Evolutionary conservation across 2,113 vertebrate genomes (phyloP).

Genomic region (Python bivittatus): DNA sequence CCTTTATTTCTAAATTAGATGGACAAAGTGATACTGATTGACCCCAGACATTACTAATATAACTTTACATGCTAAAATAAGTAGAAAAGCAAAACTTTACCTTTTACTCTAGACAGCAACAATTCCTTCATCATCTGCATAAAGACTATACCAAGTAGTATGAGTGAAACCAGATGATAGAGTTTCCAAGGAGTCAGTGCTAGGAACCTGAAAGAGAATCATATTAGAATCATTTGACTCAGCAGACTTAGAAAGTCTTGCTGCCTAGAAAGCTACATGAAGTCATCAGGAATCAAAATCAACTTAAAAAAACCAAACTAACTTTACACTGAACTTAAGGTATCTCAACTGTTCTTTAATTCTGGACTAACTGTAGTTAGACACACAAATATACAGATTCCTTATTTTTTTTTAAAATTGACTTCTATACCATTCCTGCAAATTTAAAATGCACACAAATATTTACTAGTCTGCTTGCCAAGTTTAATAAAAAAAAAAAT

Average conservation of each 20-base stretch:
- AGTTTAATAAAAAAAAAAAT: neutral
- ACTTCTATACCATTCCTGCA: too few species aligned
- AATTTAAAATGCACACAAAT: too few species aligned
- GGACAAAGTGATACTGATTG: neutral
- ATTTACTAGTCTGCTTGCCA: neutral
- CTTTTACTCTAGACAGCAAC: conserved; percentile 76
- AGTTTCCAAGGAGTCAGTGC: conserved; percentile 82
- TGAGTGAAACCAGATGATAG: conserved; percentile 80
- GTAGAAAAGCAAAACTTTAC: conserved; percentile 65
- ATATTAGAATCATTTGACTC: neutral
- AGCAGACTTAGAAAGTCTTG: neutral
- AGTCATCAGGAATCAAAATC: neutral
- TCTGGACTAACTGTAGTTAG: too few species aligned
- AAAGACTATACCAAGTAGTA: conserved; percentile 77
- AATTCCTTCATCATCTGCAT: conserved; percentile 80
- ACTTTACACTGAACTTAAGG: neutral
- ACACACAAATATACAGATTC: too few species aligned
- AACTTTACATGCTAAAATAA: neutral
- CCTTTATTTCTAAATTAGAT: neutral
- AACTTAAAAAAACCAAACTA: neutral
- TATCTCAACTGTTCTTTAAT: too few species aligned
- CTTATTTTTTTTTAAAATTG: too few species aligned
- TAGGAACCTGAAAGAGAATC: conserved; percentile 78
- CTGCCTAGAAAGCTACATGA: neutral
- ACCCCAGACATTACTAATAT: neutral